phyloP scores from a whole-genome alignment of 2,888 invertebrate genomes.

The Conus canariensis region DNA sequence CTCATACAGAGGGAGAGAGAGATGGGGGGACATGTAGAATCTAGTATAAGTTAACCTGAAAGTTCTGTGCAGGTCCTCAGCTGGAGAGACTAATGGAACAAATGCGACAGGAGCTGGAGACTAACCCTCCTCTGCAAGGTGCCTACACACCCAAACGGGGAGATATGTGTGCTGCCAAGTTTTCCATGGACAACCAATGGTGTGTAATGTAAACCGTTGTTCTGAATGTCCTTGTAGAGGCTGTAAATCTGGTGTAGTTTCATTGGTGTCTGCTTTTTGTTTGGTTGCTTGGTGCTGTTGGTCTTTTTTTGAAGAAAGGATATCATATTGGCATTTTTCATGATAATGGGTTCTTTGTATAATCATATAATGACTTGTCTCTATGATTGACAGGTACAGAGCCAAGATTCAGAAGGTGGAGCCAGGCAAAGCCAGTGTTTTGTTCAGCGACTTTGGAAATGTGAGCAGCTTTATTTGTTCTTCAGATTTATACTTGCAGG shows the following conservation, averaged over 20 bases:
- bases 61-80: constrained; percentile 83
- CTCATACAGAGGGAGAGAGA: too few species aligned
- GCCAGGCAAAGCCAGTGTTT: constrained; percentile 88
- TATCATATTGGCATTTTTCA: too few species aligned
- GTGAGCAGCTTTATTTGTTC: constrained; percentile 72
- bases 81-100: constrained; percentile 92
- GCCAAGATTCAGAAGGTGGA: constrained; percentile 90
- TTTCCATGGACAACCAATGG: constrained; percentile 93
- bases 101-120: constrained; percentile 89
- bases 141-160: constrained; percentile 90
- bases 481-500: not conserved
- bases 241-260: too few species aligned
- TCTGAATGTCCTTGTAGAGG: too few species aligned
- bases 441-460: constrained; percentile 98
- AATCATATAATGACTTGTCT: not conserved
- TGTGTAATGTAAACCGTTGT: constrained; percentile 48
- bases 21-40: too few species aligned
- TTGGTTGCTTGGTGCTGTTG: too few species aligned
- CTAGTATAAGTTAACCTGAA: too few species aligned
- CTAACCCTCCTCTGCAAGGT: constrained; percentile 92
- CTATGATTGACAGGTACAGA: constrained; percentile 83
- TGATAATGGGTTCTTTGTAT: not conserved
- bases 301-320: too few species aligned
- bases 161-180: constrained; percentile 94
- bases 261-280: too few species aligned